Conservation (phyloP, 2,113 vertebrate genomes). For the Neogale vison region DNA sequence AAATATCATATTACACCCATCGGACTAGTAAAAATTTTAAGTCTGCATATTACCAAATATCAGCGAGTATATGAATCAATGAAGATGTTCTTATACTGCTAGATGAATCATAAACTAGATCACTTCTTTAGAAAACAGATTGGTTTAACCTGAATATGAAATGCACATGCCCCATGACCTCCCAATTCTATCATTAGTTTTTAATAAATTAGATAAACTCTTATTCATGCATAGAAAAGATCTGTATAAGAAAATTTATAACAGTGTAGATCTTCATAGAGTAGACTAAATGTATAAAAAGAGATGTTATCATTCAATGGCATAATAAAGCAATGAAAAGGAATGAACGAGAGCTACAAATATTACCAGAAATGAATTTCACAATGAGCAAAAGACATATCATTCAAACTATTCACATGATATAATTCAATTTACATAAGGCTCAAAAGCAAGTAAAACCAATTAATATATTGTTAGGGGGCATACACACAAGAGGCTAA, state of each 20-base stretch:
- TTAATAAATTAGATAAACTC: slow-evolving; percentile 14
- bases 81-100: background rate
- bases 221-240: background rate
- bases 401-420: background rate
- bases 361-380: background rate
- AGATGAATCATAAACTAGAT: background rate
- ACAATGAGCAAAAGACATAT: background rate
- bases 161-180: background rate
- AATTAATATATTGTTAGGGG: background rate
- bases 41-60: background rate
- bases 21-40: background rate
- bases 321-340: background rate
- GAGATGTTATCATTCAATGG: background rate
- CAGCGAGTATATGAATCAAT: background rate
- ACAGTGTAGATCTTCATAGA: background rate
- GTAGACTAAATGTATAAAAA: background rate
- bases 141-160: background rate
- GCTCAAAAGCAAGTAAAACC: background rate
- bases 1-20: background rate
- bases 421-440: background rate
- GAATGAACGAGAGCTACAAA: background rate
- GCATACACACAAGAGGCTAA: background rate
- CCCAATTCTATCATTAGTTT: background rate
- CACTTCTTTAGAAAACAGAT: background rate
- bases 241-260: background rate